These are phyloP conservation scores for Venustoraphidia nigricollis DNA, from an alignment of 2,888 invertebrate genomes.

Conservation along the genomic window DNA sequence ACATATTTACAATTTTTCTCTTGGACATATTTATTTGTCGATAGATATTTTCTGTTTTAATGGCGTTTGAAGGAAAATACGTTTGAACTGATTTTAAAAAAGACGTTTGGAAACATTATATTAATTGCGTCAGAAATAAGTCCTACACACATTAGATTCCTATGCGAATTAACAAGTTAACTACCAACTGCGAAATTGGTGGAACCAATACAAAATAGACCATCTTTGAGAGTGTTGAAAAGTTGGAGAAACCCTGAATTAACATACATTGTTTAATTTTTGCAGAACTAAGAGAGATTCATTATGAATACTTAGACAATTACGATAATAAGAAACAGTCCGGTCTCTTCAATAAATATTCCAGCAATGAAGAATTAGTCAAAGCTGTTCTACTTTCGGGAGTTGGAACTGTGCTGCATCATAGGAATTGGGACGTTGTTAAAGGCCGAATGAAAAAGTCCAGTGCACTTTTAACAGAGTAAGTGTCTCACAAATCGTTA, in stretches of 20 bases:
- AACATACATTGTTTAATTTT: slow-evolving; percentile 11
- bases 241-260: too few relatives aligned
- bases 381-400: slow-evolving; percentile 41
- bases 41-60: background rate
- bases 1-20: slow-evolving; percentile 2
- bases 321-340: slow-evolving; percentile 24
- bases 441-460: slow-evolving; percentile 35
- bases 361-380: slow-evolving; percentile 38
- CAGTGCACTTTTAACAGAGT: slow-evolving; percentile 37
- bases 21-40: background rate
- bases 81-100: too few relatives aligned
- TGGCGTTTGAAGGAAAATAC: too few relatives aligned
- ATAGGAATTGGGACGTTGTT: slow-evolving; percentile 31
- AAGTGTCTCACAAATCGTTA: slow-evolving; percentile 13
- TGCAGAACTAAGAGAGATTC: slow-evolving; percentile 37
- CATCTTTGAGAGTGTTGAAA: too few relatives aligned
- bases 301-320: slow-evolving; percentile 34
- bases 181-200: too few relatives aligned
- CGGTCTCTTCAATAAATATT: slow-evolving; percentile 29
- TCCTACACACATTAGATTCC: too few relatives aligned
- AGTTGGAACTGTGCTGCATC: slow-evolving; percentile 34
- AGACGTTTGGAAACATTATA: too few relatives aligned
- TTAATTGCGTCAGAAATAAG: too few relatives aligned
- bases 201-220: too few relatives aligned
- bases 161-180: too few relatives aligned